Evolutionary conservation across 2,797 vertebrate genomes (phyloP), one percentile per base, ranked within the genome.

Genomic region (Argya squamiceps): DNA sequence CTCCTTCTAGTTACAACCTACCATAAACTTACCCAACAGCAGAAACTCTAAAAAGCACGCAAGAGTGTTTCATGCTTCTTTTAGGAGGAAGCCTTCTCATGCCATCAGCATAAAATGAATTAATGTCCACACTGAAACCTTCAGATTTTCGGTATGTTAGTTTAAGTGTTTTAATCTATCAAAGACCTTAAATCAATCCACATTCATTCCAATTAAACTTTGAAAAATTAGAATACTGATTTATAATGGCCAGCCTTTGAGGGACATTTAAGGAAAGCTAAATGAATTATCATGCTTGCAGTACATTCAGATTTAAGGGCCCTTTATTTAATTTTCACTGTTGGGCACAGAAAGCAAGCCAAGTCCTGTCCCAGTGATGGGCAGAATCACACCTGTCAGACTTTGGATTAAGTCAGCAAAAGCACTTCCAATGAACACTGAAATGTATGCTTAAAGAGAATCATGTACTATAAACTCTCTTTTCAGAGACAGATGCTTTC

Each of bases 401-500:
- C 65, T 86, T 44, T n/a, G 58, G 59, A 84, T 82, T 41, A 92
- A 88, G 37, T 79, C 70, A 90, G 59, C 84, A 87, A 94, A 93
- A 94, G 8, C 44, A 75, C 29, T 75, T 62, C 22, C n/a, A 83
- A 50, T 2, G 27, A 87, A 64, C 32, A 46, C 34, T 10, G 15
- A 86, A 50, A 62, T 15, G 6, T 16, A 58, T 6, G 8, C 29
- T 75, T 50, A 58, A n/a, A 71, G 15, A 79, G 12, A 80, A 50
- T 30, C 12, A 53, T 3, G 29, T 22, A 19, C 3, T 50, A 22
- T 27, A n/a, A 93, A 55, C 29, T 50, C 20, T 70, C 46, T 56
- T 76, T 41, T 82, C 15, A n/a, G 41, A 79, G 22, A 88, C 1
- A 37, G 12, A 50, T 68, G 49, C 37, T 70, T 81, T 60, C 41